These are phyloP conservation scores for Heteromurus nitidus DNA, from an alignment of 2,888 invertebrate species.

Conservation along the genomic window DNA sequence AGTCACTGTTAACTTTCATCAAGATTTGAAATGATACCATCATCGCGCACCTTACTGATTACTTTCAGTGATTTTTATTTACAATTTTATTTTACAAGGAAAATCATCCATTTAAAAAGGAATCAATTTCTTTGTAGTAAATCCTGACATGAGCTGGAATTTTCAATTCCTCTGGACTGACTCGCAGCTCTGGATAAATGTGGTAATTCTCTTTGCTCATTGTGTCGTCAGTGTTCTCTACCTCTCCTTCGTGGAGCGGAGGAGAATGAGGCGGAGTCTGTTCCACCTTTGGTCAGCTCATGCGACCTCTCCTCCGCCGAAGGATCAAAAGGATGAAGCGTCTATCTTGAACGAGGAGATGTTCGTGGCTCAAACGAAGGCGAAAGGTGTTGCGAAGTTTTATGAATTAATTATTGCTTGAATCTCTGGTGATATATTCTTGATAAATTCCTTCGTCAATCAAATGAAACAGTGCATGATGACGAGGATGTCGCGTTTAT, in stretches of 20 bases:
- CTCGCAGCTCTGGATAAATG: conserved; percentile 11
- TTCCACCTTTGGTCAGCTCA: background rate
- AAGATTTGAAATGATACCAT: background rate
- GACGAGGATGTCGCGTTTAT: conserved; percentile 17
- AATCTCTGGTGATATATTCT: background rate
- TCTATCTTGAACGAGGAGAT: conserved; percentile 14
- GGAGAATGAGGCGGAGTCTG: background rate
- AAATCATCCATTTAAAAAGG: too few relatives aligned
- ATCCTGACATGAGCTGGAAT: too few relatives aligned
- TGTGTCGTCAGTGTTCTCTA: background rate
- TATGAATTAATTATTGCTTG: too few relatives aligned
- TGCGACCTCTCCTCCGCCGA: background rate
- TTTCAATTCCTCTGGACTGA: conserved; percentile 14
- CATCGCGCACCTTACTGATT: background rate
- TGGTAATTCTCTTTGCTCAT: conserved; percentile 4
- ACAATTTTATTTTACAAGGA: background rate
- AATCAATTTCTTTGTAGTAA: too few relatives aligned
- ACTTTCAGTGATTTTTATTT: background rate
- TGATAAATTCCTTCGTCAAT: background rate
- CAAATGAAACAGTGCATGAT: background rate
- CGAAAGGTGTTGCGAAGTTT: too few relatives aligned
- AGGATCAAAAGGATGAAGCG: conserved; percentile 1
- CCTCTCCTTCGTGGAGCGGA: conserved; percentile 29
- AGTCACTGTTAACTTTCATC: too few relatives aligned
- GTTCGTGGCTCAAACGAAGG: background rate